phyloP scores from a whole-genome alignment of 2,113 vertebrate species.

The Hepsetus odoe region DNA sequence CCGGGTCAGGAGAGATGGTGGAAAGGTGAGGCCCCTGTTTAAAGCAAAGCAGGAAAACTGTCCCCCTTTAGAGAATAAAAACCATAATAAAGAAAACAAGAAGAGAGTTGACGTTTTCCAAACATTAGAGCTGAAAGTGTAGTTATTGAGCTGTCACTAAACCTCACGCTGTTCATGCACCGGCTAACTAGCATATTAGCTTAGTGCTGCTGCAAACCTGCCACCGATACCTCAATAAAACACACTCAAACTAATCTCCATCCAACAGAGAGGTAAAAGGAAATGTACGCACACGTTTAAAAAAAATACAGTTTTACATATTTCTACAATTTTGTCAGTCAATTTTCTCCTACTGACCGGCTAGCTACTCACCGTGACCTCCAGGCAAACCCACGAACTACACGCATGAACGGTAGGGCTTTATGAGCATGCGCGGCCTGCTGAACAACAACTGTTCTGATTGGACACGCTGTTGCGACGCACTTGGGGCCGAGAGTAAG shows the following conservation, averaged over 20 bases:
- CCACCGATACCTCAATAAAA: background rate
- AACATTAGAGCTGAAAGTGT: background rate
- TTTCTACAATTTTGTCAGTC: background rate
- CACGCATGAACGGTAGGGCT: slow-evolving; percentile 55
- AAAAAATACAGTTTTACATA: background rate
- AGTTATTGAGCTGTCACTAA: too few relatives aligned
- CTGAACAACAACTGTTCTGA: slow-evolving; percentile 50
- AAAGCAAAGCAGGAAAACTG: too few relatives aligned
- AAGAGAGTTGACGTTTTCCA: background rate
- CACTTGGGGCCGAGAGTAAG: background rate
- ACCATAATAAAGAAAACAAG: background rate
- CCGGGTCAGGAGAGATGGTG: too few relatives aligned
- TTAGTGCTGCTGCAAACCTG: background rate
- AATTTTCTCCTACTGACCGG: slow-evolving; percentile 60
- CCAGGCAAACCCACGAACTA: slow-evolving; percentile 66
- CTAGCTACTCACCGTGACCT: slow-evolving; percentile 70
- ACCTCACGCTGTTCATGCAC: too few relatives aligned
- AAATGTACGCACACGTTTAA: too few relatives aligned
- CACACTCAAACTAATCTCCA: too few relatives aligned
- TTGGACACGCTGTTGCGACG: slow-evolving; percentile 56
- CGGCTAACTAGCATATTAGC: background rate
- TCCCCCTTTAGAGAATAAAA: too few relatives aligned
- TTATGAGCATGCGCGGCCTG: slow-evolving; percentile 63
- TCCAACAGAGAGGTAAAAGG: too few relatives aligned
- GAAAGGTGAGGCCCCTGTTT: too few relatives aligned